Conservation (phyloP, 1,140 invertebrate species). For the Heliconius congener region DNA sequence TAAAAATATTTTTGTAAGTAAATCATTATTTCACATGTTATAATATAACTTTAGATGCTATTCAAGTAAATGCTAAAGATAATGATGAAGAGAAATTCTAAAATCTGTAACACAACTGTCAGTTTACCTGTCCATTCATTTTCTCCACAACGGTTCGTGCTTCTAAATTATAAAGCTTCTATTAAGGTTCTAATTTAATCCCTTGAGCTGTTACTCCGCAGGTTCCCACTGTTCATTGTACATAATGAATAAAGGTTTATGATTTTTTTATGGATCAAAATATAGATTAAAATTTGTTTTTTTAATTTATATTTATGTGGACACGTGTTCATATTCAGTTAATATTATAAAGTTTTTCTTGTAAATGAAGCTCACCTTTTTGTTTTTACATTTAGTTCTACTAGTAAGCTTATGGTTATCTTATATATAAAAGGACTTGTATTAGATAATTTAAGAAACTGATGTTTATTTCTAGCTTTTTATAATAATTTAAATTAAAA, state of each 20-base stretch:
- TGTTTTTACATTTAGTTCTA: too few species aligned
- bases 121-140: background rate
- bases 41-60: background rate
- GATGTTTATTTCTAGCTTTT: too few species aligned
- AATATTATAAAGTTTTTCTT: too few species aligned
- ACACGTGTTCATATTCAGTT: too few species aligned
- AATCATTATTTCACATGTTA: too few species aligned
- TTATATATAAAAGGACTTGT: too few species aligned
- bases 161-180: conserved; percentile 3
- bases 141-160: background rate
- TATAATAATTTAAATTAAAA: too few species aligned
- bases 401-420: too few species aligned
- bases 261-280: background rate
- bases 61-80: background rate
- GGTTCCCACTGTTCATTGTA: background rate
- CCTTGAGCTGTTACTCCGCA: background rate
- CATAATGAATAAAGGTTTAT: background rate
- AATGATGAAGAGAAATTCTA: background rate
- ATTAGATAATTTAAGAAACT: too few species aligned
- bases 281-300: background rate
- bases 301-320: too few species aligned
- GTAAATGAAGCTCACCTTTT: too few species aligned
- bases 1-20: too few species aligned
- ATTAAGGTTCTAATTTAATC: background rate
- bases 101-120: conserved; percentile 1